Evolutionary conservation across 2,888 invertebrate genomes (phyloP).

Genomic region (Chymomyza amoena): DNA sequence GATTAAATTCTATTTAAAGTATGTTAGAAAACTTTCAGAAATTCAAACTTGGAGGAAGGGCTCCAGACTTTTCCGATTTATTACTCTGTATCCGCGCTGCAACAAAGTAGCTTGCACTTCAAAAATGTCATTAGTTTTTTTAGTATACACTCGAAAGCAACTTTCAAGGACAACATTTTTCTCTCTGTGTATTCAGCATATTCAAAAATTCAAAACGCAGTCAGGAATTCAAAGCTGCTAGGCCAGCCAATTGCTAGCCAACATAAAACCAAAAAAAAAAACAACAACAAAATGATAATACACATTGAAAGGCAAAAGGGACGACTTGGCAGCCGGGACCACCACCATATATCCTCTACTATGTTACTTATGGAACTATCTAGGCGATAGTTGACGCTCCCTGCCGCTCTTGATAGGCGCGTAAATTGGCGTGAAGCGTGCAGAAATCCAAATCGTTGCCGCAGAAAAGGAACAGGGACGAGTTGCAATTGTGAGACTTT

Average conservation of each 20-base stretch:
- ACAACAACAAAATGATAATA: neutral
- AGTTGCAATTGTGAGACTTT: slow-evolving; percentile 7
- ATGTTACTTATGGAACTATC: slow-evolving; percentile 21
- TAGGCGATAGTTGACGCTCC: slow-evolving; percentile 31
- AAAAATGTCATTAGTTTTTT: too few species aligned
- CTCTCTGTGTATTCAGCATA: too few species aligned
- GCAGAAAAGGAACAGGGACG: slow-evolving; percentile 33
- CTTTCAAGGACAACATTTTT: too few species aligned
- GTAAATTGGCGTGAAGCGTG: slow-evolving; percentile 79
- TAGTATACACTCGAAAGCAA: too few species aligned
- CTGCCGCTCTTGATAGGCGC: slow-evolving; percentile 71
- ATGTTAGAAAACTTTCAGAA: too few species aligned
- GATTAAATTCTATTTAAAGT: too few species aligned
- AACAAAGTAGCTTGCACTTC: too few species aligned
- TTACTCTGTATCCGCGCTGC: too few species aligned
- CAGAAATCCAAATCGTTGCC: slow-evolving; percentile 76
- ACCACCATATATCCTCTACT: slow-evolving; percentile 9
- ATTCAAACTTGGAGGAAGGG: too few species aligned
- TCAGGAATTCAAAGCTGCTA: slow-evolving; percentile 7
- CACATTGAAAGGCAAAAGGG: slow-evolving; percentile 25
- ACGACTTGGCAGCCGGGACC: slow-evolving; percentile 9
- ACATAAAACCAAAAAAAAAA: slow-evolving; percentile 29
- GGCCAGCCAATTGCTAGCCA: slow-evolving; percentile 22
- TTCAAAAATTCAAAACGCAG: slow-evolving; percentile 8
- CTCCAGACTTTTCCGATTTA: too few species aligned